These are phyloP conservation scores for Heliothis subflexa DNA, from an alignment of 1,140 invertebrate genomes.

Conservation along the genomic window DNA sequence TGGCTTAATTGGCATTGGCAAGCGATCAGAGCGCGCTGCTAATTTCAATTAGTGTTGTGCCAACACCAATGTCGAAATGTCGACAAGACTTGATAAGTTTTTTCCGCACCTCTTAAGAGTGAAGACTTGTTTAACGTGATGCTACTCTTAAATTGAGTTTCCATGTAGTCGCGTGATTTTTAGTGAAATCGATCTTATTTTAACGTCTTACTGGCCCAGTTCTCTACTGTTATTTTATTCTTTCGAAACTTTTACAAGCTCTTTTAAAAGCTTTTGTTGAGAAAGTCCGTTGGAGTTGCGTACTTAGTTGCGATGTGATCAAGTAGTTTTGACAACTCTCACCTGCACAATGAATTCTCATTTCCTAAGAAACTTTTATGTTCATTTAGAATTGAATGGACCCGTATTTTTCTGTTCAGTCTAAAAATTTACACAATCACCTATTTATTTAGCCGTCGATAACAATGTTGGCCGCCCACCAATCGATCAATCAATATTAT, in stretches of 20 bases:
- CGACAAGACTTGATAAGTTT: slow-evolving; percentile 43
- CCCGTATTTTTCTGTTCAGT: slow-evolving; percentile 30
- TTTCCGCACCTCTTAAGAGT: slow-evolving; percentile 42
- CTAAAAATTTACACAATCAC: slow-evolving; percentile 34
- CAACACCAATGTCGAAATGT: slow-evolving; percentile 38
- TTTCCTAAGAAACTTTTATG: neutral
- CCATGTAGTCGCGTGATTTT: slow-evolving; percentile 33
- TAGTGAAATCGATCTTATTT: slow-evolving; percentile 34
- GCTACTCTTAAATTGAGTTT: slow-evolving; percentile 46
- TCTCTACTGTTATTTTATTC: slow-evolving; percentile 16
- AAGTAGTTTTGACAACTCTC: slow-evolving; percentile 1
- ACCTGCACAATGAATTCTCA: neutral
- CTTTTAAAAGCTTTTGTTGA: slow-evolving; percentile 28
- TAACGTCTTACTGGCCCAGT: slow-evolving; percentile 4
- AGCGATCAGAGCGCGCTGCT: slow-evolving; percentile 33
- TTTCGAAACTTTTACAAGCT: neutral
- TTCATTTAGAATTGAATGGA: neutral
- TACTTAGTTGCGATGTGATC: neutral
- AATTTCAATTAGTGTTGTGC: slow-evolving; percentile 48
- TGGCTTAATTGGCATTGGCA: slow-evolving; percentile 52
- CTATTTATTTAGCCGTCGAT: slow-evolving; percentile 26
- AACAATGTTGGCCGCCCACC: slow-evolving; percentile 50
- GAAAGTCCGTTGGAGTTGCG: neutral
- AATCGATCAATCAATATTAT: slow-evolving; percentile 70
- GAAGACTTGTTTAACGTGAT: neutral